phyloP scores from a whole-genome alignment of 2,797 vertebrate species.

The Pseudotriccus pelzelni region DNA sequence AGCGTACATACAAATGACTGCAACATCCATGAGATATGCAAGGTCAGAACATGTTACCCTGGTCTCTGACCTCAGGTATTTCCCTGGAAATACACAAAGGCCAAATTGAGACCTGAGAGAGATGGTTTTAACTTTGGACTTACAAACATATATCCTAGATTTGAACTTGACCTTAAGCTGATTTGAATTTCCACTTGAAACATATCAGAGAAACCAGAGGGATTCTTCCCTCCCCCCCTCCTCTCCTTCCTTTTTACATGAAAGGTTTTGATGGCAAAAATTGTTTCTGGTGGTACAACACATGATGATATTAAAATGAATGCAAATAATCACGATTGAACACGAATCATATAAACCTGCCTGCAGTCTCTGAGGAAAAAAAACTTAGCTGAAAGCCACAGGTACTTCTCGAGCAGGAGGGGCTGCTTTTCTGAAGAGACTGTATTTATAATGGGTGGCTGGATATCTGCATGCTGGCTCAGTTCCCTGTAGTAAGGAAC shows the following conservation, averaged over 20 bases:
- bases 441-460: slow-evolving; percentile 54
- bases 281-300: background rate
- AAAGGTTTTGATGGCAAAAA: background rate
- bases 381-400: background rate
- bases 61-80: background rate
- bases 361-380: background rate
- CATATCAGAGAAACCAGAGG: background rate
- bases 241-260: background rate
- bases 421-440: background rate
- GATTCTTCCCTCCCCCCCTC: background rate
- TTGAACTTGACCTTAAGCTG: background rate
- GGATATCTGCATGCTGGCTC: slow-evolving; percentile 66
- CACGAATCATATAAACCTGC: background rate
- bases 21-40: background rate
- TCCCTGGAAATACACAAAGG: background rate
- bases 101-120: background rate
- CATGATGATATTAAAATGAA: background rate
- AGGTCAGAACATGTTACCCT: fast-evolving
- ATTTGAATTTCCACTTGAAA: background rate
- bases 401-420: background rate
- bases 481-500: slow-evolving; percentile 39
- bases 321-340: background rate
- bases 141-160: background rate
- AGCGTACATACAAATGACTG: background rate
- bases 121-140: background rate